Percentiles rank a stretch among this genome's conserved stretches.
Evolutionary conservation across 92 coral and sea anemone genomes (phyloP).

Genomic region (Galaxea fascicularis): DNA sequence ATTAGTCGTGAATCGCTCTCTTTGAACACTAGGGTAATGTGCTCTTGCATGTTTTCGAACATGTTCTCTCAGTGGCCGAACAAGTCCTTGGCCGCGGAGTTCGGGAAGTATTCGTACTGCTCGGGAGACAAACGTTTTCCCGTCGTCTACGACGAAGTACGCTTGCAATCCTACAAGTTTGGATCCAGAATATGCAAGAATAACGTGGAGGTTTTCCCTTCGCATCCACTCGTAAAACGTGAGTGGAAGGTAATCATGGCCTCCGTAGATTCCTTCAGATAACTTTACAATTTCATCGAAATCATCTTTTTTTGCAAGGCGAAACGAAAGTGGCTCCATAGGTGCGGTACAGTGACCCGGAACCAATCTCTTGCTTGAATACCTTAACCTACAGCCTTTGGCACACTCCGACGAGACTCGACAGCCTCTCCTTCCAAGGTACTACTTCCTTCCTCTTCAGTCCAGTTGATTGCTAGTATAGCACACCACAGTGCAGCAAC

Average conservation of each 20-base stretch:
- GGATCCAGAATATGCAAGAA: constrained; percentile 29
- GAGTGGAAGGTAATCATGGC: constrained; percentile 56
- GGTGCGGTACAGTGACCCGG: too few species aligned
- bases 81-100: constrained; percentile 84
- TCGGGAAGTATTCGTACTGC: constrained; percentile 87
- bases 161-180: constrained; percentile 85
- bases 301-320: constrained; percentile 39
- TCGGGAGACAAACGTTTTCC: constrained; percentile 80
- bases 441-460: too few species aligned
- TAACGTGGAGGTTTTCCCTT: constrained; percentile 6
- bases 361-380: too few species aligned
- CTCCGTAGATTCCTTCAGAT: constrained; percentile 47
- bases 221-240: constrained; percentile 27
- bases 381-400: too few species aligned
- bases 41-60: constrained; percentile 68
- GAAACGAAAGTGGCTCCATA: constrained; percentile 25
- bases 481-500: too few species aligned
- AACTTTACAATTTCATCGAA: constrained; percentile 33
- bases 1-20: constrained; percentile 84
- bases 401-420: too few species aligned
- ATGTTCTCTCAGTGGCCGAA: constrained; percentile 63
- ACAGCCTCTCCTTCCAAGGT: too few species aligned
- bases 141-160: constrained; percentile 80
- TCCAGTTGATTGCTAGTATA: too few species aligned
- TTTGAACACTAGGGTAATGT: constrained; percentile 61